phyloP scores from a whole-genome alignment of 2,888 invertebrate species.

The Melieria crassipennis region DNA sequence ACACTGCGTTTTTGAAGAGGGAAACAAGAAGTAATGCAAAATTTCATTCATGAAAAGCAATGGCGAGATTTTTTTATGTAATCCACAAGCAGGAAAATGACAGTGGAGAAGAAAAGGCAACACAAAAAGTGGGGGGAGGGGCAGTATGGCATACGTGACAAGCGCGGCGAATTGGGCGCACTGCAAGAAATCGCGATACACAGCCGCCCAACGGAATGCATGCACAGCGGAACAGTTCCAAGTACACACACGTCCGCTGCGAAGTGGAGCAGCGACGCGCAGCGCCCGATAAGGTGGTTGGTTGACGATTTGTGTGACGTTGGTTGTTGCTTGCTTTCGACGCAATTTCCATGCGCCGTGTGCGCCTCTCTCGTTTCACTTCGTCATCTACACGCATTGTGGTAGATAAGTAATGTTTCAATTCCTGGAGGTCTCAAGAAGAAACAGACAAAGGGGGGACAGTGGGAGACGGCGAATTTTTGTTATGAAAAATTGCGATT shows the following conservation, averaged over 20 bases:
- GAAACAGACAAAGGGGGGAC: too few relatives aligned
- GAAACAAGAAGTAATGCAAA: background rate
- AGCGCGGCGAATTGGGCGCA: conserved; percentile 20
- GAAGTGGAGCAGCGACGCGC: conserved; percentile 9
- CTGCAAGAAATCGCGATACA: conserved; percentile 30
- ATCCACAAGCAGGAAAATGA: conserved; percentile 1
- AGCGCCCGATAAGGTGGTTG: conserved; percentile 13
- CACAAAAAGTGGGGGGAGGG: background rate
- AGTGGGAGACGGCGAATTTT: too few relatives aligned
- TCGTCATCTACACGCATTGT: conserved; percentile 16
- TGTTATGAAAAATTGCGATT: too few relatives aligned
- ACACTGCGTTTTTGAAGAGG: background rate
- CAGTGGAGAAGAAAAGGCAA: background rate
- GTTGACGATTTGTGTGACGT: conserved; percentile 7
- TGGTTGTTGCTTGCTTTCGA: conserved; percentile 17
- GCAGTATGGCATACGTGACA: conserved; percentile 21
- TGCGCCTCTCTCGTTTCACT: background rate
- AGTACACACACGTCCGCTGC: background rate
- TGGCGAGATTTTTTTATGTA: conserved; percentile 13
- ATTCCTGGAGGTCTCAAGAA: too few relatives aligned
- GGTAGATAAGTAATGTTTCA: conserved; percentile 30
- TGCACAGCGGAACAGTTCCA: conserved; percentile 15
- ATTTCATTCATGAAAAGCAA: background rate
- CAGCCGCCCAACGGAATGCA: conserved; percentile 19
- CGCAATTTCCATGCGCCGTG: conserved; percentile 5